Base-by-base conservation (phyloP, 2,113 vertebrate species). In the Myotis lucifugus region DNA sequence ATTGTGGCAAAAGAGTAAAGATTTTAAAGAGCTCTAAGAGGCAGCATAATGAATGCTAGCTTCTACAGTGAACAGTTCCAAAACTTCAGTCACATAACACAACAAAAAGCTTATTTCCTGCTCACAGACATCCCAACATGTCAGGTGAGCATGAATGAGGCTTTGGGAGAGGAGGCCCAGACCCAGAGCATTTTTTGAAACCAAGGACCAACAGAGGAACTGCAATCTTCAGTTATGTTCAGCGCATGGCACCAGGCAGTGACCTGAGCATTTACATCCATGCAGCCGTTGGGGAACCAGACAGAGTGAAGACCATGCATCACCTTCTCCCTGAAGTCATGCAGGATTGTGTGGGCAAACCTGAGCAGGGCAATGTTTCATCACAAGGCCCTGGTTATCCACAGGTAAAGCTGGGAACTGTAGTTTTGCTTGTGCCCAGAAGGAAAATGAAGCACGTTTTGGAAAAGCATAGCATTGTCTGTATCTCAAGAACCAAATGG, bases 401-500 rank as follows among this genome's bases (percentile, higher is more conserved):
- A 85, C 12, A 76, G 13, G 34, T 23, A 74, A 85, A 78, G 19
- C 13, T 70, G 67, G 50, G 34, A 90, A 59, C 64, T 54, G 9
- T 1, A 77, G 40, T 56, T 89, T 82, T 76, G 18, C 37, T 78
- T 89, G 19, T 93, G 85, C 9, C 6, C 72, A 32, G 73, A 76
- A 87, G 42, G 42, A 66, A 91, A 85, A 92, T 54, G 21, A 95
- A 96, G 85, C 6, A 78, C 23, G 0, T 34, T 78, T 72, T 91
- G 52, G 46, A 85, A 91, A 83, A 2, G 29, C 85, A 74, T 18
- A 69, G 27, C 25, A 37, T 64, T 74, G 10, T 66, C 78, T 82
- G 1, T 78, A 46, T 94, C 61, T 85, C 50, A 67, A 70, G 12
- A 91, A 95, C 50, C 64, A 87, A 96, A 91, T 59, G 29, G 83